These are phyloP conservation scores for Xenus cinereus DNA, from an alignment of 2,113 vertebrate species.

Conservation along the genomic window DNA sequence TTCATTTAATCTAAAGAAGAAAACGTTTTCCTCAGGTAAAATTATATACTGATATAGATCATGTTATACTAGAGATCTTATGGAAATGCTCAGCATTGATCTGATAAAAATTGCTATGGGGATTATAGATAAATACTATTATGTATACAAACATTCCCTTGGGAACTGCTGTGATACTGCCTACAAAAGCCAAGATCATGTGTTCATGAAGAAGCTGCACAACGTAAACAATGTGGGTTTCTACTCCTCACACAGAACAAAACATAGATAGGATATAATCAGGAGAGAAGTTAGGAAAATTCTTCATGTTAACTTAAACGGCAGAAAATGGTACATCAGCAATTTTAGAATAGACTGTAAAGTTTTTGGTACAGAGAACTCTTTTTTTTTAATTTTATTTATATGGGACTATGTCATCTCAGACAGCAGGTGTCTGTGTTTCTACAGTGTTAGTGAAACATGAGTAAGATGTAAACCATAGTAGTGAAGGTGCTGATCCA, in stretches of 20 bases:
- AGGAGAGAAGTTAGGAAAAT: background rate
- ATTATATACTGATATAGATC: background rate
- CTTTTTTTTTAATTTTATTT: background rate
- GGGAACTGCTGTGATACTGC: slow-evolving; percentile 2
- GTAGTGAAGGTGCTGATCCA: slow-evolving; percentile 3
- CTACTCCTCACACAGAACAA: background rate
- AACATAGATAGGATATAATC: background rate
- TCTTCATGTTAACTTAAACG: background rate
- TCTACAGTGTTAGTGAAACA: background rate
- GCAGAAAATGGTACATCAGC: background rate
- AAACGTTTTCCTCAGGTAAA: background rate
- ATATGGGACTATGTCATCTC: background rate
- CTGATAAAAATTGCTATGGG: background rate
- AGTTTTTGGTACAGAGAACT: background rate
- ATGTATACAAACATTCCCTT: slow-evolving; percentile 32
- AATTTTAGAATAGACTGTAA: background rate
- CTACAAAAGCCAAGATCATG: background rate
- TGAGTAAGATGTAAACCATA: background rate
- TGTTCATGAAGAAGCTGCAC: background rate
- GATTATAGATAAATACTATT: slow-evolving; percentile 27
- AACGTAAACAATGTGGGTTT: slow-evolving; percentile 12
- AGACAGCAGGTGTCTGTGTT: background rate
- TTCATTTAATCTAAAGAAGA: background rate
- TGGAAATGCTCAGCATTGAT: slow-evolving; percentile 8
- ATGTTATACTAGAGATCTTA: background rate